These are phyloP conservation scores for Zosterops pallidus DNA, from an alignment of 2,113 vertebrate species.

Conservation along the genomic window DNA sequence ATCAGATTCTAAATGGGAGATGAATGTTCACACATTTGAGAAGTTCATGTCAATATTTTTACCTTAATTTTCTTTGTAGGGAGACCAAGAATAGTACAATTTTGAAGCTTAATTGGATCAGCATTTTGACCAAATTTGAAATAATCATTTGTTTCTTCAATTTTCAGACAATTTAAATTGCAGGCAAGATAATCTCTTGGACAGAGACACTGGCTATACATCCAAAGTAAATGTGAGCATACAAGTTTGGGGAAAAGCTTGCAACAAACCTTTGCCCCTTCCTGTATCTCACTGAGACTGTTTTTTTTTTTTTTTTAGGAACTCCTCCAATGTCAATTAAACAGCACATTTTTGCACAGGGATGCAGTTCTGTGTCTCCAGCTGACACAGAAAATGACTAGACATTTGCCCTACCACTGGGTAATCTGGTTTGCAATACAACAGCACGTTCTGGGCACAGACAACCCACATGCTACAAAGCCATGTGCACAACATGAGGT, in stretches of 20 bases:
- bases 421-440: neutral
- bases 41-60: neutral
- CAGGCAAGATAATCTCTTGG: neutral
- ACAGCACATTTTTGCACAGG: neutral
- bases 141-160: neutral
- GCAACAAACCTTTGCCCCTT: neutral
- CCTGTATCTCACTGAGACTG: neutral
- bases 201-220: neutral
- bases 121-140: neutral
- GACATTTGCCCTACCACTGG: neutral
- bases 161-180: neutral
- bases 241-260: neutral
- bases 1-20: neutral
- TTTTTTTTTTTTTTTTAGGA: neutral
- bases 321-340: neutral
- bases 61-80: neutral
- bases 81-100: neutral
- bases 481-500: fast-evolving
- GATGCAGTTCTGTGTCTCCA: neutral
- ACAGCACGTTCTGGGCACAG: neutral
- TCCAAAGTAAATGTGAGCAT: neutral
- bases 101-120: neutral
- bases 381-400: neutral
- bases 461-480: fast-evolving
- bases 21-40: neutral